A percentile compares a stretch with the other conserved stretches of the same genome.
Conservation (phyloP, 2,797 vertebrate species). For the Sebastes itinus region DNA sequence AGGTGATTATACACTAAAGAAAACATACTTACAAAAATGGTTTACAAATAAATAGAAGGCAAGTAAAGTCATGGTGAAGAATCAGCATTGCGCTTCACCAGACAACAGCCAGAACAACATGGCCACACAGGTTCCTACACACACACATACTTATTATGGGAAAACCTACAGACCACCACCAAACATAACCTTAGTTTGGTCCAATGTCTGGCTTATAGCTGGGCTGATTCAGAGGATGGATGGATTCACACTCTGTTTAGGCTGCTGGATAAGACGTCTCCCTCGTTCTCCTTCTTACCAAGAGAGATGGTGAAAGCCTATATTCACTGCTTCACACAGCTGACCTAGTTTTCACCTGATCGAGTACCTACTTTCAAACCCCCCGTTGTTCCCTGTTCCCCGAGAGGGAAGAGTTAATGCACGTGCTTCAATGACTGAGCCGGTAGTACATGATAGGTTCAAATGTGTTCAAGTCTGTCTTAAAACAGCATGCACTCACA, state of each 20-base stretch:
- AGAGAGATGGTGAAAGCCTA: not conserved
- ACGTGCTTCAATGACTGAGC: not conserved
- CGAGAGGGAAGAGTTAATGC: not conserved
- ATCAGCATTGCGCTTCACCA: not conserved
- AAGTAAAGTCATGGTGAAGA: not conserved
- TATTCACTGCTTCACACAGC: not conserved
- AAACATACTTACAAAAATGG: too few species aligned
- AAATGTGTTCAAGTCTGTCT: not conserved
- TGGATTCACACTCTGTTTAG: not conserved
- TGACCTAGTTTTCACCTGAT: not conserved
- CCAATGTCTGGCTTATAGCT: not conserved
- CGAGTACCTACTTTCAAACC: not conserved
- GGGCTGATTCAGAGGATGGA: not conserved
- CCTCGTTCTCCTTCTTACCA: not conserved
- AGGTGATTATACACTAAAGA: too few species aligned
- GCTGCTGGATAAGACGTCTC: not conserved
- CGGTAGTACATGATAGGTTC: not conserved
- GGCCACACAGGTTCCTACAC: slow-evolving; percentile 16
- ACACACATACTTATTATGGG: not conserved
- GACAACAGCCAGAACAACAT: not conserved
- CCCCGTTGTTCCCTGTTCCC: not conserved
- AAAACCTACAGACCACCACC: not conserved
- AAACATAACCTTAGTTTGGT: not conserved
- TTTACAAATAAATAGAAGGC: not conserved
- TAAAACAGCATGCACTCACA: not conserved